Conservation (phyloP, 2,797 vertebrate genomes). For the Triplophysa yarkandensis region DNA sequence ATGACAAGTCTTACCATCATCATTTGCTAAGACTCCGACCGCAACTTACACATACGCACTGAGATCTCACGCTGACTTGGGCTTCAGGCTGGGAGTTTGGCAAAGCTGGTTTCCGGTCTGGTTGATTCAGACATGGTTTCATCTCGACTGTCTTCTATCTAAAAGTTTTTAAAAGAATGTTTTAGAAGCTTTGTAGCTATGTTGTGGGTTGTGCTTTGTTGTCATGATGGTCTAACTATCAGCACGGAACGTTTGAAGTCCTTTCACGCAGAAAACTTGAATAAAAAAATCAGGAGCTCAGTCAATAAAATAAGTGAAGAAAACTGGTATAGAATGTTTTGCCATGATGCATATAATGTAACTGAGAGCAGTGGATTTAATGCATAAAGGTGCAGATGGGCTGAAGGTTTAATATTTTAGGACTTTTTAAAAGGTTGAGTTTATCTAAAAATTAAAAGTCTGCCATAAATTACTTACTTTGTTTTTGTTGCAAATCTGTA, state of each 20-base stretch:
- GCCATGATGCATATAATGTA: conserved; percentile 36
- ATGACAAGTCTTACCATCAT: conserved; percentile 10
- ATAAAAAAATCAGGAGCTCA: too few relatives aligned
- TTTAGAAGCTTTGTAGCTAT: neutral
- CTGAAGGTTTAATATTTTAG: too few relatives aligned
- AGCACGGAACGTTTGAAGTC: neutral
- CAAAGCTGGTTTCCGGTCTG: neutral
- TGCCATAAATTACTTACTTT: too few relatives aligned
- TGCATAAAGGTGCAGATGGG: conserved; percentile 24
- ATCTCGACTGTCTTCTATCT: neutral
- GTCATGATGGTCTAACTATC: neutral
- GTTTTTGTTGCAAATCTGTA: too few relatives aligned
- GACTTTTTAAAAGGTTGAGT: too few relatives aligned
- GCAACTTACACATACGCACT: neutral
- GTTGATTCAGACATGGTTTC: conserved; percentile 5
- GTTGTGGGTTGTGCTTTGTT: neutral
- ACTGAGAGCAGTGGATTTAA: conserved; percentile 17
- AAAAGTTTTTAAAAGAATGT: neutral
- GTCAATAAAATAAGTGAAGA: too few relatives aligned
- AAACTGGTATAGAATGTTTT: too few relatives aligned
- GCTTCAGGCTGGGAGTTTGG: neutral
- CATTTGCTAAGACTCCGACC: conserved; percentile 4
- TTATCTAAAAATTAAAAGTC: too few relatives aligned
- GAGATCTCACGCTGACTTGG: neutral
- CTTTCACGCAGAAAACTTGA: too few relatives aligned